Evolutionary conservation across 1,140 invertebrate genomes (phyloP), one percentile per base, ranked within the genome.

Genomic region (Vanessa atalanta): DNA sequence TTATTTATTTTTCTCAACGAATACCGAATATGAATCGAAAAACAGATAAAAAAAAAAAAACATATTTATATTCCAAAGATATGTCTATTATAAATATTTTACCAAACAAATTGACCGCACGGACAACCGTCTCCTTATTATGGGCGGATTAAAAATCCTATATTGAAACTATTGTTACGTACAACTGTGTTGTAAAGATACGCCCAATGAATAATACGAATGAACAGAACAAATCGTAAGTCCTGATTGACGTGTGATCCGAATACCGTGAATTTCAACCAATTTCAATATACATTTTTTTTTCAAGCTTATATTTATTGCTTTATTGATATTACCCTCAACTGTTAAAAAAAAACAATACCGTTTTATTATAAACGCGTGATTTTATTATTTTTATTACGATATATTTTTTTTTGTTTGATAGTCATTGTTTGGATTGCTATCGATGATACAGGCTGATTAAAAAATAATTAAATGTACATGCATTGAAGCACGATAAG

Each of bases 231-330:
- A 91, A 88, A 80, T 82, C 78, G 82, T 81, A 83, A 85, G 79
- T 72, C 81, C 81, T 92, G 89, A 92, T 92, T 92, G 90, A 92
- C 90, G 86, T 87, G 87, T 87, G 89, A 90, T 85, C 83, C 85
- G 79, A 81, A 75, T 74, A 71, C 75, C 80, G 79, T 79, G 82
- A 86, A 83, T 88, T 83, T 79, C 84, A 77, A 85, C 78, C 77
- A 67, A 75, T 80, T 82, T 79, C 76, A 88, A 82, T 57, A 85
- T 79, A 65, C 23, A 71, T 76, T 65, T 76, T 83, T 88, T 90
- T 90, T 90, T 89, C 76, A 73, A 67, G 79, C 63, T 71, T 73
- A 83, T 80, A 85, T 89, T 91, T 90, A 91, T 87, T 88, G 84
- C 77, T 81, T 77, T 74, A 83, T 85, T 88, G 82, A 86, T 85